Evolutionary conservation across 1,140 invertebrate species (phyloP).

Genomic region (Drosophila lini): DNA sequence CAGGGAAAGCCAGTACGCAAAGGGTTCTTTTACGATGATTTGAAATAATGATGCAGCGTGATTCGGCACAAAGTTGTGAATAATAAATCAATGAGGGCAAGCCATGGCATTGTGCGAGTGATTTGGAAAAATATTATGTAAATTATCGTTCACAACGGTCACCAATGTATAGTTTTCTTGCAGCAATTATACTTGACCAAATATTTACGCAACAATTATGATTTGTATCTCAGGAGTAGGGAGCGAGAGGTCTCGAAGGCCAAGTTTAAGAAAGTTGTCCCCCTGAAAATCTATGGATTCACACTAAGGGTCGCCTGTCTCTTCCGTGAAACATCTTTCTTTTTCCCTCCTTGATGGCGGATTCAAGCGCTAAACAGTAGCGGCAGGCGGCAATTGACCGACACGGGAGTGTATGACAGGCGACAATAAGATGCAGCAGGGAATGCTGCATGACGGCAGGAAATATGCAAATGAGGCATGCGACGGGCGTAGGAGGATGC

Average conservation of each 20-base stretch:
- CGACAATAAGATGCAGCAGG: constrained; percentile 28
- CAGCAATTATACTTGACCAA: constrained; percentile 78
- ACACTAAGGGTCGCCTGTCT: neutral
- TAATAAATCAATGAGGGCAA: constrained; percentile 62
- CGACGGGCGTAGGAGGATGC: constrained; percentile 64
- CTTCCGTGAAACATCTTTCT: constrained; percentile 9
- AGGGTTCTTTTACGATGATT: constrained; percentile 65
- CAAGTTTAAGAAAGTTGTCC: constrained; percentile 20
- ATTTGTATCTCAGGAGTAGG: constrained; percentile 52
- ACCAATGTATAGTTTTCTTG: constrained; percentile 57
- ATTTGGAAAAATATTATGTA: constrained; percentile 77
- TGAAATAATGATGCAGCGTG: constrained; percentile 72
- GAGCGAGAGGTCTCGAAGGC: constrained; percentile 2
- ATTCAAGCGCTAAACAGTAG: constrained; percentile 56
- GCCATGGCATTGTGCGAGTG: constrained; percentile 54
- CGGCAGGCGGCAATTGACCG: constrained; percentile 57
- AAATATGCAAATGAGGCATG: constrained; percentile 74
- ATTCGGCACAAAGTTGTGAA: constrained; percentile 62
- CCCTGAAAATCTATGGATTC: neutral
- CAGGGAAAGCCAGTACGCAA: constrained; percentile 31
- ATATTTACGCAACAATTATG: constrained; percentile 81
- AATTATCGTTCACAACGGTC: constrained; percentile 70
- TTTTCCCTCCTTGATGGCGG: neutral
- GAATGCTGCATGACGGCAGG: constrained; percentile 71
- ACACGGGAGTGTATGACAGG: constrained; percentile 62